These are phyloP conservation scores for Dysidea cf. avara DNA, from an alignment of 37 sponge, comb jelly and placozoan genomes.

Conservation along the genomic window DNA sequence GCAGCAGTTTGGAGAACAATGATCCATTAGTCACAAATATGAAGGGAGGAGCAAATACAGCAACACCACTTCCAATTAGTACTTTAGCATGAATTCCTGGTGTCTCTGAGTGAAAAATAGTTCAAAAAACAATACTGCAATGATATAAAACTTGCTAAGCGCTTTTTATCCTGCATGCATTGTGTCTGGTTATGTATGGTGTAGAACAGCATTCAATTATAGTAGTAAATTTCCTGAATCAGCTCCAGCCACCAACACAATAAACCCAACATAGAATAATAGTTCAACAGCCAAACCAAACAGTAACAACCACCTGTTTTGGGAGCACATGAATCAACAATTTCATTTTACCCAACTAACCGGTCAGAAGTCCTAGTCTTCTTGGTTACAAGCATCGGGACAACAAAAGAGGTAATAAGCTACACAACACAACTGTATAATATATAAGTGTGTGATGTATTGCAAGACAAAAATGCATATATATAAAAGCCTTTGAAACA, in stretches of 20 bases:
- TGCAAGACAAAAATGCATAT: too few species aligned
- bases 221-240: too few species aligned
- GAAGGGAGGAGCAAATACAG: conserved; percentile 61
- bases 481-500: too few species aligned
- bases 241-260: conserved; percentile 11
- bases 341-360: too few species aligned
- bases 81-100: conserved; percentile 32
- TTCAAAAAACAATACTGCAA: too few species aligned
- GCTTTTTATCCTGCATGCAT: too few species aligned
- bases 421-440: too few species aligned
- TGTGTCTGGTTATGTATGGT: too few species aligned
- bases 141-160: too few species aligned
- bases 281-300: conserved; percentile 49
- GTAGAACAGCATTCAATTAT: too few species aligned
- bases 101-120: conserved; percentile 3
- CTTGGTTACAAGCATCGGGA: conserved; percentile 33
- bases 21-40: conserved; percentile 63
- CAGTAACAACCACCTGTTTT: conserved; percentile 74
- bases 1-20: conserved; percentile 78
- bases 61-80: conserved; percentile 36
- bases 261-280: conserved; percentile 34
- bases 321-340: too few species aligned
- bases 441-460: too few species aligned
- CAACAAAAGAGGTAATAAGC: conserved; percentile 48
- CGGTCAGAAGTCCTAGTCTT: conserved; percentile 41